Base-by-base conservation (phyloP, 2,113 vertebrate genomes). In the Stictonetta naevosa region DNA sequence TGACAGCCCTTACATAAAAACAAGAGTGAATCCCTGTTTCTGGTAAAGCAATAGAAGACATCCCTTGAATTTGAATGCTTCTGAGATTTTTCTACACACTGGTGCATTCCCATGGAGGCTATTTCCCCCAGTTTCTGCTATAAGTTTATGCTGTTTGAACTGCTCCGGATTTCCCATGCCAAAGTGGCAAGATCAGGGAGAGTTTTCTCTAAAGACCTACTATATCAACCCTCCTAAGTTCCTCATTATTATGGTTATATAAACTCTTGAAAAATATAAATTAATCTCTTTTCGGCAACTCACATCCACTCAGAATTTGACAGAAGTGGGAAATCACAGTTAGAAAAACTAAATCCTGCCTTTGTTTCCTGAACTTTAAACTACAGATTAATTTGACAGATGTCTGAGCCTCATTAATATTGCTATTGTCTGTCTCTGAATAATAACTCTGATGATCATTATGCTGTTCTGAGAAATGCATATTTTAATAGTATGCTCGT, bases 251-350 rank as follows among this genome's bases (percentile, higher is more conserved):
- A n/a, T 6, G 42, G 29, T 18, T 78, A 18, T 21, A 52, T 20
- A 83, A 83, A 34, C 33, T 33, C 66, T 7, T 52, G 78, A 63
- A 55, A 88, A 84, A 55, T 10, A 64, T 0, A 48, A 46, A 92
- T 77, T n/a, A 38, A 79, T 48, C 88, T 87, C 67, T 67, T 36
- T 12, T 42, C 22, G 68, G 62, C 38, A 83, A 28, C 48, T 89
- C 81, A 73, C 22, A 46, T 66, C 26, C 78, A 62, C 78, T 87
- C 67, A 3, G 5, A 53, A 56, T 58, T 76, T 93, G 94, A 93
- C 89, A 96, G 93, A 95, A 92, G 90, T 63, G 68, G 92, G 92
- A 95, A 97, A 89, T 93, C 80, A 50, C 73, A 56, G 77, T 72
- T 82, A 75, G 71, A 79, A 89, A 96, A 93, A 91, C 23, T 60